These are phyloP conservation scores for Prietella phreatophila DNA, from an alignment of 2,113 vertebrate genomes.

Conservation along the genomic window DNA sequence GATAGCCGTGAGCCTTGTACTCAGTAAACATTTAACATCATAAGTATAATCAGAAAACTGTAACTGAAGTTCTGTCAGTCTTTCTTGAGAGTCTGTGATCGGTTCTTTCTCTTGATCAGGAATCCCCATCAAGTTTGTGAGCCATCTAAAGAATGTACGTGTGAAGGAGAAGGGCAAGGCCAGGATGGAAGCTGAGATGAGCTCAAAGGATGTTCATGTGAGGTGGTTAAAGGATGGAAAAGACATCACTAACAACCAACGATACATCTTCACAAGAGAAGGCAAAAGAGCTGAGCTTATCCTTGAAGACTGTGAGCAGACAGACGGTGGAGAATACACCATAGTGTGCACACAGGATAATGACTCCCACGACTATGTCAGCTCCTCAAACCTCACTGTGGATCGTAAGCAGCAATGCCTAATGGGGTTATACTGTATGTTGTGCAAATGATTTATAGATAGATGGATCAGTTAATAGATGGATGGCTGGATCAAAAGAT, in stretches of 20 bases:
- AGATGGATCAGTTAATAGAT: background rate
- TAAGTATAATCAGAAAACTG: background rate
- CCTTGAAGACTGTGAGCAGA: constrained; percentile 64
- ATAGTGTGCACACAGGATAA: constrained; percentile 60
- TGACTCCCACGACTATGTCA: constrained; percentile 63
- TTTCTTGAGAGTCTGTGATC: background rate
- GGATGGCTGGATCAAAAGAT: background rate
- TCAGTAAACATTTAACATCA: background rate
- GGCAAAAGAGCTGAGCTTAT: constrained; percentile 65
- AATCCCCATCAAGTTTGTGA: constrained; percentile 67
- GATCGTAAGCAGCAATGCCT: constrained; percentile 58
- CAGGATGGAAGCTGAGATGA: constrained; percentile 69
- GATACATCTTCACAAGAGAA: constrained; percentile 60
- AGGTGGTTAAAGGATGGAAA: constrained; percentile 65
- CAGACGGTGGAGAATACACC: constrained; percentile 60
- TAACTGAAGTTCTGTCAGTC: background rate
- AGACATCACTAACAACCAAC: constrained; percentile 54
- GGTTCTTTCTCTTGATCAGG: constrained; percentile 38
- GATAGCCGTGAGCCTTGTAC: background rate
- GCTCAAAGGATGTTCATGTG: constrained; percentile 65
- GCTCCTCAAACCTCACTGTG: constrained; percentile 59
- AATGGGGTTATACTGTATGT: background rate
- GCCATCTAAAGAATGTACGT: constrained; percentile 63
- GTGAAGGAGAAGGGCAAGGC: constrained; percentile 65
- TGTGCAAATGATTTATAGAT: background rate